Percentiles rank a stretch among this genome's conserved stretches.
phyloP scores from a whole-genome alignment of 1,140 invertebrate species.

The Doryteuthis pealeii region DNA sequence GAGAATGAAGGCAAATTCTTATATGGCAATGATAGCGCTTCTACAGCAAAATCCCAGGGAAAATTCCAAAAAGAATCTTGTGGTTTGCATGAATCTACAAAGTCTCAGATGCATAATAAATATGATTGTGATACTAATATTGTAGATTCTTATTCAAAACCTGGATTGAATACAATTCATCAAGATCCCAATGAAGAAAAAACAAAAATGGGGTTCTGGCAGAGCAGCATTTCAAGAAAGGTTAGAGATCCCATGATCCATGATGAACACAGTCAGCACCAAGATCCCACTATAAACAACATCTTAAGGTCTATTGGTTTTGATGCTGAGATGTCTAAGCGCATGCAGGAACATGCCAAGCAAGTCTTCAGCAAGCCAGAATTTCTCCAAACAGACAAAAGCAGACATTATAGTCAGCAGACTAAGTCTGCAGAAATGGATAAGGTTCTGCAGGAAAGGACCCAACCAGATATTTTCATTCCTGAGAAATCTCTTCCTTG shows the following conservation, averaged over 20 bases:
- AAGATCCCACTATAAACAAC: slow-evolving; percentile 56
- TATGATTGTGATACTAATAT: too few relatives aligned
- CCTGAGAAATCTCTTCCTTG: background rate
- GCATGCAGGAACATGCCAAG: slow-evolving; percentile 56
- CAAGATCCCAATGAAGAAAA: background rate
- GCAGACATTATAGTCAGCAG: slow-evolving; percentile 47
- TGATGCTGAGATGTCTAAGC: slow-evolving; percentile 58
- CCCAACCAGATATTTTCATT: background rate
- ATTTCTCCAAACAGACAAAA: slow-evolving; percentile 17
- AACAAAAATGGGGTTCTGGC: background rate
- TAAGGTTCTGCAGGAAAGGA: background rate
- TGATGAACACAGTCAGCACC: background rate
- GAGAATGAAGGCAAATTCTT: too few relatives aligned
- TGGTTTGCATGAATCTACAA: too few relatives aligned
- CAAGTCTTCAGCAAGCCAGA: slow-evolving; percentile 33
- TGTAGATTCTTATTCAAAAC: background rate
- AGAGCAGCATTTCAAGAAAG: background rate
- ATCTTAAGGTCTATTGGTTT: slow-evolving; percentile 58
- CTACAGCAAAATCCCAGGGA: too few relatives aligned
- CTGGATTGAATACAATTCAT: background rate
- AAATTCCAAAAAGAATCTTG: too few relatives aligned
- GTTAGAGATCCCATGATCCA: too few relatives aligned
- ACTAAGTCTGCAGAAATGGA: slow-evolving; percentile 20
- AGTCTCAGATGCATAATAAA: too few relatives aligned
- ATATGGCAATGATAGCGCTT: too few relatives aligned